A percentile compares a stretch with the other conserved stretches of the same genome.
Conservation (phyloP, 2,888 invertebrate genomes). For the Lepidocyrtinus sp. region DNA sequence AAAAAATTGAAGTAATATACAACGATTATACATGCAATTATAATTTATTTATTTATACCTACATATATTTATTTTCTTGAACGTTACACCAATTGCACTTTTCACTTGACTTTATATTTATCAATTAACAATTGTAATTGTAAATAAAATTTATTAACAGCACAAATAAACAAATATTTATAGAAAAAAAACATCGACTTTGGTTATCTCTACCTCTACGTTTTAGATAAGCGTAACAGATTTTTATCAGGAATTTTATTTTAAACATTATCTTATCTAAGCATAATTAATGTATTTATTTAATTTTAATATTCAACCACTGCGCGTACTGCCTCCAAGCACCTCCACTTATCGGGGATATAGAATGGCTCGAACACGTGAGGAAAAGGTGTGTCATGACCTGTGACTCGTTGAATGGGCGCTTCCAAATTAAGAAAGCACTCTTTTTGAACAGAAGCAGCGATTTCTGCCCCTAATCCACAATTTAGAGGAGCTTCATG, state of each 20-base stretch:
- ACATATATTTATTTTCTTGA: too few relatives aligned
- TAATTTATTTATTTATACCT: too few relatives aligned
- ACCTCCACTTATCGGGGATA: conserved; percentile 94
- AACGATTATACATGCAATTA: too few relatives aligned
- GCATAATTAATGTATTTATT: background rate
- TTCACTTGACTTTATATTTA: too few relatives aligned
- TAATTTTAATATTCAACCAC: conserved; percentile 61
- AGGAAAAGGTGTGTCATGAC: conserved; percentile 98
- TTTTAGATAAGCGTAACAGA: background rate
- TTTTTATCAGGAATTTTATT: background rate
- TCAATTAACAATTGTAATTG: too few relatives aligned
- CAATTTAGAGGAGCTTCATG: conserved; percentile 97
- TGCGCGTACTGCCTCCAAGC: conserved; percentile 81
- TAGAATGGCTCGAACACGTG: conserved; percentile 97
- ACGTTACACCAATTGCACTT: too few relatives aligned
- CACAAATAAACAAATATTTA: conserved; percentile 2
- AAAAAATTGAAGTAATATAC: too few relatives aligned
- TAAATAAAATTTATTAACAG: too few relatives aligned
- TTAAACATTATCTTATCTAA: background rate
- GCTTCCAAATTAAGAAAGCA: conserved; percentile 97
- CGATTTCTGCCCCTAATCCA: conserved; percentile 97
- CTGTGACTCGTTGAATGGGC: conserved; percentile 89
- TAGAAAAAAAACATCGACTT: conserved; percentile 19
- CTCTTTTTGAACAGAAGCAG: conserved; percentile 91
- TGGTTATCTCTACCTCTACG: background rate